Conservation (phyloP, 1,140 invertebrate species). For the Drosophila tristis region DNA sequence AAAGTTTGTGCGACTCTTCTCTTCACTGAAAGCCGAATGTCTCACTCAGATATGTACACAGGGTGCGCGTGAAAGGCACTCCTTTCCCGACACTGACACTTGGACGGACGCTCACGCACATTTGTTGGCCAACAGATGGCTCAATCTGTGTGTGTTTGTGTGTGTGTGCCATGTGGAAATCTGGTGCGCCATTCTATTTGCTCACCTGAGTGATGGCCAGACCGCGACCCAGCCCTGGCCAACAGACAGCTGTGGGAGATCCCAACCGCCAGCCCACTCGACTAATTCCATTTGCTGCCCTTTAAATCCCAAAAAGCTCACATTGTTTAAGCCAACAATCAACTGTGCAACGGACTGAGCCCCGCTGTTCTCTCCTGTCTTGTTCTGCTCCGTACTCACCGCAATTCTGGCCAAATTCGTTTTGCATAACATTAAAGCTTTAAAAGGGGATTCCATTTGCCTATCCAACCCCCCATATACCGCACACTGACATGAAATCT, state of each 20-base stretch:
- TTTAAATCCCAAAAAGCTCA: conserved; percentile 59
- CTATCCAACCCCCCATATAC: neutral
- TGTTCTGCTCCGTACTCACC: neutral
- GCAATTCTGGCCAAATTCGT: conserved; percentile 51
- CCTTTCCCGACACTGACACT: conserved; percentile 12
- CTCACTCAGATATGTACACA: conserved; percentile 59
- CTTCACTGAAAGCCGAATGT: conserved; percentile 55
- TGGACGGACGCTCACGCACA: conserved; percentile 22
- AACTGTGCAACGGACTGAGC: conserved; percentile 62
- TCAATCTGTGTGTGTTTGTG: conserved; percentile 35
- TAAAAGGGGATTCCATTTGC: conserved; percentile 33
- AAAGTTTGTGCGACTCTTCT: conserved; percentile 36
- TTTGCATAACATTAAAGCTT: conserved; percentile 73
- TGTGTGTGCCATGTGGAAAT: conserved; percentile 41
- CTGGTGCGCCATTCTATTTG: conserved; percentile 22
- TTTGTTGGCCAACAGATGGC: conserved; percentile 13
- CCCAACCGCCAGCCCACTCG: conserved; percentile 19
- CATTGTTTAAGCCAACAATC: conserved; percentile 67
- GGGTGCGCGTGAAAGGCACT: conserved; percentile 1
- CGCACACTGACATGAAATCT: neutral
- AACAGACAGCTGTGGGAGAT: neutral
- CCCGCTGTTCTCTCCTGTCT: neutral
- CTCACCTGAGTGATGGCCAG: conserved; percentile 17
- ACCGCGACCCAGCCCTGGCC: neutral
- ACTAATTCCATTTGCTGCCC: conserved; percentile 70